Conservation (phyloP, 2,113 vertebrate genomes). For the Setophaga petechia region DNA sequence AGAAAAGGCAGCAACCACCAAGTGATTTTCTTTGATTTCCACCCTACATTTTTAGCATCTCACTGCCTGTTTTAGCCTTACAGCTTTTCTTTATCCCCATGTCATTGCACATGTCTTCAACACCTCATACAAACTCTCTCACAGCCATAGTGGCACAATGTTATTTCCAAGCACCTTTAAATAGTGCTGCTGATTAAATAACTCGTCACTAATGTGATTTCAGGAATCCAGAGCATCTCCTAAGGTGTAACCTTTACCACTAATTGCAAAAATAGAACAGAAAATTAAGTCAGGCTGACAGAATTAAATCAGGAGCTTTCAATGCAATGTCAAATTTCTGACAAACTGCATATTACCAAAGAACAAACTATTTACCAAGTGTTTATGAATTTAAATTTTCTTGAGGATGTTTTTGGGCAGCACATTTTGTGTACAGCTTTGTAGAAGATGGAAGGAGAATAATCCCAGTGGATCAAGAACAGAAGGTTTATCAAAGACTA, state of each 20-base stretch:
- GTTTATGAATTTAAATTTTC: neutral
- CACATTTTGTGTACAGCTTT: neutral
- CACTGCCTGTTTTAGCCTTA: neutral
- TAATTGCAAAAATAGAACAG: neutral
- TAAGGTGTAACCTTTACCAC: conserved; percentile 7
- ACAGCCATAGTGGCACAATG: neutral
- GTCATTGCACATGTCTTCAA: neutral
- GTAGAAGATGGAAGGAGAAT: neutral
- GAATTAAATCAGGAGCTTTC: neutral
- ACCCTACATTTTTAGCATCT: neutral
- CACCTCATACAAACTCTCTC: neutral
- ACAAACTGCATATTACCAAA: neutral
- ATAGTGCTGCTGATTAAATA: conserved; percentile 12
- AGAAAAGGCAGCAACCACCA: neutral
- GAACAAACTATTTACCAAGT: neutral
- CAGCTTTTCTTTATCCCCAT: neutral
- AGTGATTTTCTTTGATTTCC: neutral
- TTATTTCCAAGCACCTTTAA: neutral
- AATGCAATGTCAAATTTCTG: neutral
- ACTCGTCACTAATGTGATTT: neutral
- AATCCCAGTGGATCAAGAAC: neutral
- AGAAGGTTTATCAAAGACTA: neutral
- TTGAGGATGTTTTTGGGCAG: neutral
- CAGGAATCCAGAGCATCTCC: neutral
- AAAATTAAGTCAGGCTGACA: neutral